Conservation (phyloP, 2,797 vertebrate species). For the Rhadinocentrus ornatus region DNA sequence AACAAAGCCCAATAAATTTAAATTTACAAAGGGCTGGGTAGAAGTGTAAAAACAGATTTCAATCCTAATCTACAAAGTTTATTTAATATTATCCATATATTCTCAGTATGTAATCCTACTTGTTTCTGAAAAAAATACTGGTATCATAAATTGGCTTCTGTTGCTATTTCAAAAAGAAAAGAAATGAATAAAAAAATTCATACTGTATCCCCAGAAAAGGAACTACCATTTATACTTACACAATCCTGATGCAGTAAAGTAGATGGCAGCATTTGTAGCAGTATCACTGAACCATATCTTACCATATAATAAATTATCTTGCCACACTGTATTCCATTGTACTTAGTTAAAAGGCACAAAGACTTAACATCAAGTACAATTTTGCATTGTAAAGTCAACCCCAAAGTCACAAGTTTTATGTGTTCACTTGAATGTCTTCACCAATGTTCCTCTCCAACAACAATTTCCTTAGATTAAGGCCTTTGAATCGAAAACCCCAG, state of each 20-base stretch:
- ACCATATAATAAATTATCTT: neutral
- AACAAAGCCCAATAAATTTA: neutral
- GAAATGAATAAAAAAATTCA: neutral
- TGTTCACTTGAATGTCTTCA: conserved; percentile 18
- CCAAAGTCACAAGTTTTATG: conserved; percentile 11
- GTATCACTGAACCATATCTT: neutral
- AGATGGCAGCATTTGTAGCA: neutral
- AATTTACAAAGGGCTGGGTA: neutral
- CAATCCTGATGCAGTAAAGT: neutral
- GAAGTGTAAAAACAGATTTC: neutral
- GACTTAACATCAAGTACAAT: conserved; percentile 3
- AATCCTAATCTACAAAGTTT: neutral
- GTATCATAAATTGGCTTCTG: neutral
- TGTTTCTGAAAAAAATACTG: neutral
- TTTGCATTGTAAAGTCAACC: conserved; percentile 45
- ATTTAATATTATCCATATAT: neutral
- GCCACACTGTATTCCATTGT: neutral
- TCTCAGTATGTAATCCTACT: neutral
- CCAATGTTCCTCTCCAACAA: conserved; percentile 24
- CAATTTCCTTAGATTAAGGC: conserved; percentile 49
- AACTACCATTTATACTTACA: neutral
- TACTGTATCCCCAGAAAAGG: neutral
- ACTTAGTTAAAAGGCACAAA: conserved; percentile 1
- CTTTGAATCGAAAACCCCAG: conserved; percentile 54
- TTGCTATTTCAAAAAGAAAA: neutral